Conservation (phyloP, 2,113 vertebrate genomes). For the Heterochromis multidens region DNA sequence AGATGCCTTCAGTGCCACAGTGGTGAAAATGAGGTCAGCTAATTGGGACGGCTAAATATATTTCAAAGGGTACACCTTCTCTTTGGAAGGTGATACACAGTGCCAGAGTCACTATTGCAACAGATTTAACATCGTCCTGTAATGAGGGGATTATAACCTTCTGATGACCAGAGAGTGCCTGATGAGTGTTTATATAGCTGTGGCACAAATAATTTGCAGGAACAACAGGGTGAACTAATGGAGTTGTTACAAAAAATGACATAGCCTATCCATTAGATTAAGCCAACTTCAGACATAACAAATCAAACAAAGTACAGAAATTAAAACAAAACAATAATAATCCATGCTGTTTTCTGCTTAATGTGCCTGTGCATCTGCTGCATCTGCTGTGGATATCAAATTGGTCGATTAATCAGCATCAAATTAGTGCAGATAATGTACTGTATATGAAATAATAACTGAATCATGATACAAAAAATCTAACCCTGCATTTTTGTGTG, state of each 20-base stretch:
- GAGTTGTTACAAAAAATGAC: neutral
- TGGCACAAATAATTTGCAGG: neutral
- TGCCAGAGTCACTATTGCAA: constrained; percentile 11
- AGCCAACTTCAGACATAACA: neutral
- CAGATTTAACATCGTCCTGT: constrained; percentile 23
- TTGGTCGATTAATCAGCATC: neutral
- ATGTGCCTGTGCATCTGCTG: neutral
- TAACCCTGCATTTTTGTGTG: neutral
- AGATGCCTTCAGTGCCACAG: constrained; percentile 32
- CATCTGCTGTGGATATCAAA: neutral
- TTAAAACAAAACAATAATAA: neutral
- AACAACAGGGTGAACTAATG: neutral
- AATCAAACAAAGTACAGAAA: neutral
- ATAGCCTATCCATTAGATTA: neutral
- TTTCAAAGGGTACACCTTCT: constrained; percentile 57
- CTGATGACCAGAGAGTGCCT: constrained; percentile 4
- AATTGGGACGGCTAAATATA: constrained; percentile 81
- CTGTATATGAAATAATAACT: neutral
- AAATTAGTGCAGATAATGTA: neutral
- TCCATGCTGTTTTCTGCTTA: neutral
- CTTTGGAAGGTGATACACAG: constrained; percentile 44
- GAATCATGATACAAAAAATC: neutral
- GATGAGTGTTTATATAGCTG: neutral
- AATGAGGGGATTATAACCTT: constrained; percentile 22
- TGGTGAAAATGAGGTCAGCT: constrained; percentile 72